Percentiles rank a stretch among this genome's conserved stretches.
Evolutionary conservation across 2,888 invertebrate species (phyloP).

Genomic region (Tyria jacobaeae): DNA sequence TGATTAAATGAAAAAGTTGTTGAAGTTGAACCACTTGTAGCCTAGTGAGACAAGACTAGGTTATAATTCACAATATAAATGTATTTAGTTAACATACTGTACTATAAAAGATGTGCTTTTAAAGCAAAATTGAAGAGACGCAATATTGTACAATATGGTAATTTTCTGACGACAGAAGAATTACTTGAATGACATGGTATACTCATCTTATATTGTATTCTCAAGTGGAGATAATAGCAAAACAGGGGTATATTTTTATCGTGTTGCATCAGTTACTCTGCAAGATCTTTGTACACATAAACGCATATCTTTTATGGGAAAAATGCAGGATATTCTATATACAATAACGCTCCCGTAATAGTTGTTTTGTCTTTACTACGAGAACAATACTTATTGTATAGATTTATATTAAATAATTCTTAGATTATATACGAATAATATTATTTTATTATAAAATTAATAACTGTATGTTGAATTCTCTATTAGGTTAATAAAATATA

Average conservation of each 20-base stretch:
- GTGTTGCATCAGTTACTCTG: not conserved
- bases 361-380: too few relatives aligned
- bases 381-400: too few relatives aligned
- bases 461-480: too few relatives aligned
- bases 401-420: too few relatives aligned
- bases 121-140: not conserved
- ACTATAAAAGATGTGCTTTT: not conserved
- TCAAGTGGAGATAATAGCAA: slow-evolving; percentile 1
- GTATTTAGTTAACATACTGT: not conserved
- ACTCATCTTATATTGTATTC: slow-evolving; percentile 2
- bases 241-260: not conserved
- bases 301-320: not conserved
- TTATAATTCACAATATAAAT: too few relatives aligned
- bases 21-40: too few relatives aligned
- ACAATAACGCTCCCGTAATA: not conserved
- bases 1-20: too few relatives aligned
- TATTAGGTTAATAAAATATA: not conserved
- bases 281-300: too few relatives aligned
- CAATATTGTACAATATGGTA: slow-evolving; percentile 4
- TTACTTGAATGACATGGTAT: not conserved
- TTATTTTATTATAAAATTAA: too few relatives aligned
- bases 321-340: not conserved
- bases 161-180: not conserved
- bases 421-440: too few relatives aligned
- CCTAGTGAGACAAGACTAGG: too few relatives aligned